Evolutionary conservation across 2,797 vertebrate species (phyloP), one percentile per base, ranked within the genome.

Genomic region (Gila robusta): DNA sequence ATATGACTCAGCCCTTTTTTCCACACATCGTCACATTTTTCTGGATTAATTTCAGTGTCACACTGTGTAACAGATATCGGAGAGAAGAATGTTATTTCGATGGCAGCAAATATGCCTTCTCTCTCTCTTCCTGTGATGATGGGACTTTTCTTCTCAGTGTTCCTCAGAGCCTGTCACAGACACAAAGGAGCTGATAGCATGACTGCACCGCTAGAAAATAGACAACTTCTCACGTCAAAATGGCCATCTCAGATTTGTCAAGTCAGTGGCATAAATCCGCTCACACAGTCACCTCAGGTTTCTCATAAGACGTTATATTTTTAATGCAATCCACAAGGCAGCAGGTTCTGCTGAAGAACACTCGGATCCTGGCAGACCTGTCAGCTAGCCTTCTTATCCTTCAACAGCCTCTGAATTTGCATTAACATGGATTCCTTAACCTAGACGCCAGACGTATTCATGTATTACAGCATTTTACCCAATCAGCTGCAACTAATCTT

Each of bases 1-100:
- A 89, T 87, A 87, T 85, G 85, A 89, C 54, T 88, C 86, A 54
- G 37, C 62, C 86, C 54, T 66, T 87, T 64, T 81, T 76, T 87
- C 28, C 79, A 82, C 88, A 87, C 79, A 87, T 88, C 84, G 83
- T 84, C 87, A 89, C 67, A 87, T 83, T 77, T 87, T 84, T 86
- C 79, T 81, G 89, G 85, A 89, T 90, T 91, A 89, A 90, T 90
- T 87, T 84, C 79, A 84, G 81, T 74, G 86, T 81, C 91, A 52
- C 82, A 39, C 78, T 78, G 82, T 87, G 86, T 64, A 82, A 87
- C 86, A 80, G 73, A 88, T 89, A 88, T 79, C 52, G 28, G 70
- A 64, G 87, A 26, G 87, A 79, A 69, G 79, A 88, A 85, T 87
- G 85, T 91, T 90, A 88, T 26, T 59, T 82, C n/a, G 72, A 85